Conservation (phyloP, 2,888 invertebrate genomes). For the Leucozona laternaria region DNA sequence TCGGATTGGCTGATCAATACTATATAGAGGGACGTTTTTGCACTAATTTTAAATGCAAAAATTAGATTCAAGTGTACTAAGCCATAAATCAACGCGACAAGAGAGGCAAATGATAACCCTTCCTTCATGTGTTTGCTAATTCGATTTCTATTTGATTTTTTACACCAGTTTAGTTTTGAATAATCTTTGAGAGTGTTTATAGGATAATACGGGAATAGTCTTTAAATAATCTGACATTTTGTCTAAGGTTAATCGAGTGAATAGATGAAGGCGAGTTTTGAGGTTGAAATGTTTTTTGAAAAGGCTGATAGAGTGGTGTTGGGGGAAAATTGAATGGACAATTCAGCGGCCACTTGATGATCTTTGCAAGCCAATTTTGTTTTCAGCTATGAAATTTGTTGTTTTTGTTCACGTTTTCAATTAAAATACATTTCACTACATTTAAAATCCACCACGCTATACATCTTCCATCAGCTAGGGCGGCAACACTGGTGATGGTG, state of each 20-base stretch:
- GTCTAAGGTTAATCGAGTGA: conserved; percentile 1
- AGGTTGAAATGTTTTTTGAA: neutral
- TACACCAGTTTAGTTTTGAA: neutral
- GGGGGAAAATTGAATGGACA: neutral
- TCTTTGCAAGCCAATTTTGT: neutral
- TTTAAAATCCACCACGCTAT: too few species aligned
- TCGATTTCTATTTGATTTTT: conserved; percentile 1
- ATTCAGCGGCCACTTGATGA: neutral
- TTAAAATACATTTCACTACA: too few species aligned
- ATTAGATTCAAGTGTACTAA: conserved; percentile 33
- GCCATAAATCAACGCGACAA: conserved; percentile 24
- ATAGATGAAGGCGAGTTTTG: neutral
- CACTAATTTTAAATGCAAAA: conserved; percentile 36
- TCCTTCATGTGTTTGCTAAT: neutral
- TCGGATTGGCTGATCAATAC: conserved; percentile 5
- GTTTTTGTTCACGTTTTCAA: too few species aligned
- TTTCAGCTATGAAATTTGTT: too few species aligned
- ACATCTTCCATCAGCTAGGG: too few species aligned
- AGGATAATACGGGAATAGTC: conserved; percentile 8
- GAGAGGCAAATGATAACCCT: conserved; percentile 6
- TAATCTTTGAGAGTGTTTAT: conserved; percentile 16
- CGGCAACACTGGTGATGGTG: too few species aligned
- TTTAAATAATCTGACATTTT: conserved; percentile 9
- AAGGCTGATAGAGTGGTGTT: neutral
- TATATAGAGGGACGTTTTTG: conserved; percentile 31